Conservation (phyloP, 2,888 invertebrate genomes). For the Andrena minutula region DNA sequence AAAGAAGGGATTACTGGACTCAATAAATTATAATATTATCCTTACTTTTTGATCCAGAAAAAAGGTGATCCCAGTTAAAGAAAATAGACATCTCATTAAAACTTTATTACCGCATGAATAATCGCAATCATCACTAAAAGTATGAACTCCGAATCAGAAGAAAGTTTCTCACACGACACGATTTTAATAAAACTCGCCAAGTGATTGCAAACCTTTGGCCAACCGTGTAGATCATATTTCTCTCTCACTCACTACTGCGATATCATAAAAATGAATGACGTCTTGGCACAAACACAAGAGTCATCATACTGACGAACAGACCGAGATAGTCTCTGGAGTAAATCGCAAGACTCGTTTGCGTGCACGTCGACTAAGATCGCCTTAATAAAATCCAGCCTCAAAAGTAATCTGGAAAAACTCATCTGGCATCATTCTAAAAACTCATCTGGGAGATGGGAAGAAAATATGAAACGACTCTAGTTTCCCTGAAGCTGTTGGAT, state of each 20-base stretch:
- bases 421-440: constrained; percentile 50
- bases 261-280: constrained; percentile 19
- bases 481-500: not conserved
- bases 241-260: not conserved
- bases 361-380: constrained; percentile 19
- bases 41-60: no score
- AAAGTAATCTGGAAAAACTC: constrained; percentile 58
- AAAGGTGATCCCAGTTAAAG: no score
- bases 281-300: not conserved
- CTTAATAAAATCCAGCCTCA: constrained; percentile 65
- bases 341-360: constrained; percentile 52
- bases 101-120: no score
- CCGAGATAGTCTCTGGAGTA: constrained; percentile 21
- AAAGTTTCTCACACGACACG: no score
- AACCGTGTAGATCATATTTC: no score
- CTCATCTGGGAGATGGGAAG: constrained; percentile 45
- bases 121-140: no score
- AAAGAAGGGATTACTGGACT: no score
- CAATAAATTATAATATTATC: no score
- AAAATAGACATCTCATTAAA: no score
- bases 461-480: constrained; percentile 10
- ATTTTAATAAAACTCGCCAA: no score
- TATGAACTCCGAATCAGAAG: no score
- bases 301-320: not conserved
- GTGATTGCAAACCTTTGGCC: no score